These are phyloP conservation scores for Selenia dentaria DNA, from an alignment of 2,888 invertebrate species.

Conservation along the genomic window DNA sequence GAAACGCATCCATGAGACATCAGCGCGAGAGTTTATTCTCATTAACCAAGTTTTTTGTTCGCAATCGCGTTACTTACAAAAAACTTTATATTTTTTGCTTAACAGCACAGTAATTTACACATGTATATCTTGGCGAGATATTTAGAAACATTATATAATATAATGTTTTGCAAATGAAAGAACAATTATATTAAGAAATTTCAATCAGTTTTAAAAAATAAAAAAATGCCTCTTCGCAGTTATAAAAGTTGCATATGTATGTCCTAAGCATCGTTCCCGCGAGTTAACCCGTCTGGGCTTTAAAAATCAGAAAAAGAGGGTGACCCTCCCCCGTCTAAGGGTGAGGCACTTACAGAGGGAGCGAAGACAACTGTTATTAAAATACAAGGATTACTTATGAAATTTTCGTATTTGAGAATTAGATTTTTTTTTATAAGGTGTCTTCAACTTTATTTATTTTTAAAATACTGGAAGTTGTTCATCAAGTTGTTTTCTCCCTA, in stretches of 20 bases:
- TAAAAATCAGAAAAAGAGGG: slow-evolving; percentile 73
- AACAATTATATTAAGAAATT: no score
- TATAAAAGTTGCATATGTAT: not conserved
- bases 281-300: slow-evolving; percentile 78
- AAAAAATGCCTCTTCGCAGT: not conserved
- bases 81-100: no score
- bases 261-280: slow-evolving; percentile 33
- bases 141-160: no score
- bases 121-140: no score
- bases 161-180: no score
- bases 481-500: no score
- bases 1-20: no score
- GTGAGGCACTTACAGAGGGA: slow-evolving; percentile 49
- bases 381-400: slow-evolving; percentile 69
- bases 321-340: slow-evolving; percentile 44
- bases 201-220: no score
- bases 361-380: slow-evolving; percentile 78
- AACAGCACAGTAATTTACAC: no score
- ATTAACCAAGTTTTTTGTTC: no score
- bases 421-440: slow-evolving; percentile 33
- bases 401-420: slow-evolving; percentile 56
- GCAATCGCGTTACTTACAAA: no score
- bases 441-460: slow-evolving; percentile 3
- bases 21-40: no score
- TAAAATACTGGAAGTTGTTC: not conserved